Evolutionary conservation across 2,797 vertebrate species (phyloP), one percentile per base, ranked within the genome.

Genomic region (Peromyscus melanophrys): DNA sequence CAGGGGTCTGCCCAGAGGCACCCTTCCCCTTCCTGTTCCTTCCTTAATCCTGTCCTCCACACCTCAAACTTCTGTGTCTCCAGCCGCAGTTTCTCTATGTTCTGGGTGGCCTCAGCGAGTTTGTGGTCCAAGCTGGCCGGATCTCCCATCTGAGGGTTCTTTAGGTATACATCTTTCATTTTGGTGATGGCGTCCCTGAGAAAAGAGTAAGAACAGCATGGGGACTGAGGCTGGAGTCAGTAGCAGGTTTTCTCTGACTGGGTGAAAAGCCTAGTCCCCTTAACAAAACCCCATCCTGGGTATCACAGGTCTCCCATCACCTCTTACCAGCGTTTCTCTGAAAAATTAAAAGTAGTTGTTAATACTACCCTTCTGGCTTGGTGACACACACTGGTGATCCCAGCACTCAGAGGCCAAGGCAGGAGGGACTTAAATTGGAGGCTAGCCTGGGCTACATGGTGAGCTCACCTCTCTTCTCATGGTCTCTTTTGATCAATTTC

Each of bases 61-160:
- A 99, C 99, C 99, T 99, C 99, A 91, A 99, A 99, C 93, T 99
- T 99, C 97, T 99, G 99, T 31, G 98, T 98, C 96, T 99, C 99
- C 0, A 99, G 96, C 46, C 99, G 99, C 86, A 99, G 97, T 85
- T 99, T 99, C 27, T 99, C 99, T 11, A 99, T 99, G 97, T 99
- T 99, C 84, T 99, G 99, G 40, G 98, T 99, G 25, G 99, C 99
- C 96, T 99, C 99, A 0, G 99, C 98, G 82, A 99, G 95, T 49
- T 99, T 99, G 73, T 99, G 99, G 84, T 99, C 99, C 98, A 99
- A 97, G 0, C 99, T 99, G n/a, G 97, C 97, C 0, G 99, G 98
- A 0, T 99, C 99, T 1, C 99, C 99, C 99, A 99, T 99, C 98
- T 99, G 99, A 4, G 99, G 99, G 95, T 99, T 99, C 97, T 99